These are phyloP conservation scores for Sympetrum striolatum DNA, from an alignment of 2,888 invertebrate genomes.

Conservation along the genomic window DNA sequence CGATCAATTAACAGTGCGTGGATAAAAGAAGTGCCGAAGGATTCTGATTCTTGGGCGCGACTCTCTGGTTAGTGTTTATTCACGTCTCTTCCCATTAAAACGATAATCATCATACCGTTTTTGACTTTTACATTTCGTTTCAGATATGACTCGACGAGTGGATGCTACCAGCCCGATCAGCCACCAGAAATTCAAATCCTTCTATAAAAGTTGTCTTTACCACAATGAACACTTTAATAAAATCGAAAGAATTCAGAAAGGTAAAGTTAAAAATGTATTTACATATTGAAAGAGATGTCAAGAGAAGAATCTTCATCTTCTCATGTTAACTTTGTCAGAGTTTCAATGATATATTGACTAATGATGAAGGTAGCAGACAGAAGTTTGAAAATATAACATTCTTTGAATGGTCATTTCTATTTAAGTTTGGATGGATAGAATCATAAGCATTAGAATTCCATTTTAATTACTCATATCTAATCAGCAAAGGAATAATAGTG, in stretches of 20 bases:
- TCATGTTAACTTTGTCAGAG: not conserved
- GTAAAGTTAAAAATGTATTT: constrained; percentile 48
- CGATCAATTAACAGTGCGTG: constrained; percentile 50
- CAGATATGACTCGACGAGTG: not conserved
- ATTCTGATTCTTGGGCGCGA: constrained; percentile 49
- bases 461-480: not conserved
- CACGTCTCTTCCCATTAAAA: not conserved
- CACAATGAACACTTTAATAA: constrained; percentile 49
- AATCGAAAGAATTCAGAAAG: constrained; percentile 49
- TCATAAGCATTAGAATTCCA: not conserved
- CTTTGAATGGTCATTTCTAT: not conserved
- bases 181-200: constrained; percentile 11
- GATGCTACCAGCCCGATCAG: not conserved
- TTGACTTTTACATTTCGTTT: not conserved
- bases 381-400: not conserved
- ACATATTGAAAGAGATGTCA: not conserved
- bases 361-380: not conserved
- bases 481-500: not conserved
- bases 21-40: constrained; percentile 50
- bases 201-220: constrained; percentile 52
- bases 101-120: not conserved
- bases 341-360: not conserved
- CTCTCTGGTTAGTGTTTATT: constrained; percentile 51
- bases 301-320: too few relatives aligned
- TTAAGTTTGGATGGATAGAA: not conserved